Percentiles rank a stretch among this genome's conserved stretches.
These are phyloP conservation scores for Podarcis muralis DNA, from an alignment of 2,113 vertebrate species.

Conservation along the genomic window DNA sequence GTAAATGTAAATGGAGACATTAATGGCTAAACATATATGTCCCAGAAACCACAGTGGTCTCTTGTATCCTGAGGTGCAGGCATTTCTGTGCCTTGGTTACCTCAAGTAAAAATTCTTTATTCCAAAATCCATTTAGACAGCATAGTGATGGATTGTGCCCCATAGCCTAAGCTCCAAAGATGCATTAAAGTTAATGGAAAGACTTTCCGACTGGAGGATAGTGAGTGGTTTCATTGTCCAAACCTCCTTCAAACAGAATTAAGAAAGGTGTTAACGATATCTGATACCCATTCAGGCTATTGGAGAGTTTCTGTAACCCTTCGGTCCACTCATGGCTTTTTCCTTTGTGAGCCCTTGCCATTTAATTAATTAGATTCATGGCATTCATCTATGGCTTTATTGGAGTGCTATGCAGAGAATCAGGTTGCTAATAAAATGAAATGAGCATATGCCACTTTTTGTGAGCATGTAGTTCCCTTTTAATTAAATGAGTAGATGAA, in stretches of 20 bases:
- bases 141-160: neutral
- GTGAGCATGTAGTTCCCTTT: slow-evolving; percentile 40
- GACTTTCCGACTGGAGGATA: neutral
- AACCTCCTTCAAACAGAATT: slow-evolving; percentile 2
- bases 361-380: slow-evolving; percentile 37
- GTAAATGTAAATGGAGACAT: neutral
- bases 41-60: neutral
- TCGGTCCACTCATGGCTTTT: slow-evolving; percentile 26
- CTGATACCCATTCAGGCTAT: slow-evolving; percentile 24
- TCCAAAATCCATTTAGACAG: neutral
- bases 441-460: slow-evolving; percentile 16
- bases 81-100: neutral
- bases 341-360: neutral
- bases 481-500: slow-evolving; percentile 16
- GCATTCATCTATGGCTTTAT: slow-evolving; percentile 46
- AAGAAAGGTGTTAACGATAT: slow-evolving; percentile 17
- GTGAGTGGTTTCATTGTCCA: neutral
- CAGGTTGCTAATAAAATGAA: slow-evolving; percentile 33
- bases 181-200: slow-evolving; percentile 12
- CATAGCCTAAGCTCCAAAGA: neutral
- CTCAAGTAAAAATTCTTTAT: neutral
- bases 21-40: neutral
- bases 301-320: slow-evolving; percentile 34
- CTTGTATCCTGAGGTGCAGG: too few relatives aligned
- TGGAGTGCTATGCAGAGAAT: neutral